A percentile compares a stretch with the other conserved stretches of the same genome.
phyloP scores from a whole-genome alignment of 2,888 invertebrate species.

The Eilema caniola region DNA sequence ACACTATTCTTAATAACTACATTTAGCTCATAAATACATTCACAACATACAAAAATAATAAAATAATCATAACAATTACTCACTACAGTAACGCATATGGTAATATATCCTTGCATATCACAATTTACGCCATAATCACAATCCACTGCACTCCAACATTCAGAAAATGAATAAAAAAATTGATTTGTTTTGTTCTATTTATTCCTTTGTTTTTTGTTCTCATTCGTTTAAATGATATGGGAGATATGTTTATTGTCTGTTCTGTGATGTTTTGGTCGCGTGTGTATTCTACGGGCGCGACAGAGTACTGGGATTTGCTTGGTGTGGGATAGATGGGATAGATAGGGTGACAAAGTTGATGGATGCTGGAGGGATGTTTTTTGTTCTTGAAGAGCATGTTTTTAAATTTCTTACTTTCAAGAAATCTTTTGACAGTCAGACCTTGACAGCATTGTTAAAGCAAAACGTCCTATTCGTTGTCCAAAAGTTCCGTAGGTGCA shows the following conservation, averaged over 20 bases:
- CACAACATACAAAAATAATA: not conserved
- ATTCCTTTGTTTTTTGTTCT: constrained; percentile 10
- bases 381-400: too few species aligned
- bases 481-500: too few species aligned
- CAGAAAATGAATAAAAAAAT: constrained; percentile 31
- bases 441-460: too few species aligned
- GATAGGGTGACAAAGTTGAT: constrained; percentile 47
- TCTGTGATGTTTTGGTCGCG: constrained; percentile 37
- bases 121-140: constrained; percentile 23
- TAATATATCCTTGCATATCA: constrained; percentile 17
- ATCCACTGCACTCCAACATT: constrained; percentile 29
- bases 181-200: constrained; percentile 20
- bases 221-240: constrained; percentile 45
- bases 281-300: constrained; percentile 47
- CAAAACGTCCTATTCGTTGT: too few species aligned
- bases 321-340: constrained; percentile 54
- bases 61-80: constrained; percentile 26
- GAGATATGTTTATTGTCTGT: constrained; percentile 56
- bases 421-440: too few species aligned
- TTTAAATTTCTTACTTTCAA: too few species aligned
- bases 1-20: not conserved
- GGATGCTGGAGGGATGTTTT: constrained; percentile 33
- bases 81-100: constrained; percentile 37
- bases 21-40: not conserved
- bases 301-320: constrained; percentile 51